phyloP scores from a whole-genome alignment of 2,797 vertebrate genomes.

The Lacerta agilis region DNA sequence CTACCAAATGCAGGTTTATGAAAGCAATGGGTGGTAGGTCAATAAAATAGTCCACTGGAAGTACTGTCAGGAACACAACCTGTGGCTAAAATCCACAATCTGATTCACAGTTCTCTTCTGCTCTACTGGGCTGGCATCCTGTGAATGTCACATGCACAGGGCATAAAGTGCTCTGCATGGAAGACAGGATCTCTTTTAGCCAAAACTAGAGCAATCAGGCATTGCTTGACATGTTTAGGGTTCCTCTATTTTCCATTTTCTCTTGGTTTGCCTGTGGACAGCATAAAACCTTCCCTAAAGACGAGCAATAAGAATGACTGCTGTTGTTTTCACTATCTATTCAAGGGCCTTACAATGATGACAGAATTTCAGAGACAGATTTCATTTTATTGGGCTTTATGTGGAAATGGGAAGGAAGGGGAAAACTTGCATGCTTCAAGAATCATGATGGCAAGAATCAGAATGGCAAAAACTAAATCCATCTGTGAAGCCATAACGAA shows the following conservation, averaged over 20 bases:
- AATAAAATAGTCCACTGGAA: not conserved
- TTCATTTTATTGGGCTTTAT: not conserved
- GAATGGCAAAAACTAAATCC: not conserved
- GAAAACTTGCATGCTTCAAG: constrained; percentile 15
- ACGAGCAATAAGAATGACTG: not conserved
- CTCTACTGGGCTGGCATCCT: not conserved
- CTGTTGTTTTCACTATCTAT: constrained; percentile 4
- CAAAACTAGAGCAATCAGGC: not conserved
- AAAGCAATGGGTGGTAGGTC: not conserved
- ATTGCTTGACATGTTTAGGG: not conserved
- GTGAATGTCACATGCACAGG: not conserved
- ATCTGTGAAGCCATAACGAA: not conserved
- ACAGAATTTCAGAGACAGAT: constrained; percentile 1
- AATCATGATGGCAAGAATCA: not conserved
- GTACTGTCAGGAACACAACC: not conserved
- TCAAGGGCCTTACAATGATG: not conserved
- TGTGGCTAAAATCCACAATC: not conserved
- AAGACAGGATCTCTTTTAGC: not conserved
- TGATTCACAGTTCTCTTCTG: not conserved
- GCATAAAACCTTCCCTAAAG: not conserved
- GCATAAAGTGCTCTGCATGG: not conserved
- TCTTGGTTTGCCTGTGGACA: constrained; percentile 27
- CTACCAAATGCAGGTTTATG: not conserved
- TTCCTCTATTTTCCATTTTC: constrained; percentile 5
- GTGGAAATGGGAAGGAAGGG: not conserved